Evolutionary conservation across 2,113 vertebrate genomes (phyloP), one percentile per base, ranked within the genome.

Genomic region (Myocastor coypus): DNA sequence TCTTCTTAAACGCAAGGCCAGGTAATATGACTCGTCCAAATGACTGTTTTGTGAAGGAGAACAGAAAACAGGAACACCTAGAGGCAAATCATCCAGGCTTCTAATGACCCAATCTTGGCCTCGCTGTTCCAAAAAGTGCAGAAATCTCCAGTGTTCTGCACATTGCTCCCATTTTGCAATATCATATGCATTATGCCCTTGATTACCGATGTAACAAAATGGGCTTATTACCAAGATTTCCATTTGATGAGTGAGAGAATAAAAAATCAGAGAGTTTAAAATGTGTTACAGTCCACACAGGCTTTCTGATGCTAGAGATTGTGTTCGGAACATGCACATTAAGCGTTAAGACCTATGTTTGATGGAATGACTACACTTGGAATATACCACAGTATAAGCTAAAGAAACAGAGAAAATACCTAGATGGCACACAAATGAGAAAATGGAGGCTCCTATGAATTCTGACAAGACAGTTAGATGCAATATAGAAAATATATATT

Each of bases 401-500:
- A 63, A 50, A 84, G 69, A 92, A 37, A 86, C 52, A 78, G 91
- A 93, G 30, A 63, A 50, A 46, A 84, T 75, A 61, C 42, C 32
- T 87, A n/a, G 42, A 77, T 84, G 6, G 26, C 37, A 66, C 26
- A 88, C 82, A 93, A 89, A 92, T 83, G 75, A 97, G 95, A 91
- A 63, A 97, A 95, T 52, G 71, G 61, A 86, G 61, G 75, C 87
- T 92, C 93, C 92, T 89, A 37, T 93, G 91, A 95, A 97, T 94
- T 80, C 84, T 92, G 91, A 94, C 85, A 91, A 92, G 84, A 94
- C 86, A 73, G 90, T 96, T 97, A 96, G 94, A 71, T 61, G 78
- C 32, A 91, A 92, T 95, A 91, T 88, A 94, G 96, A 94, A 95
- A 92, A 96, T 93, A 96, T 95, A 94, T 92, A 96, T 95, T 92